A percentile compares a stretch with the other conserved stretches of the same genome.
These are phyloP conservation scores for Spermophilus dauricus DNA, from an alignment of 2,113 vertebrate genomes.

Conservation along the genomic window DNA sequence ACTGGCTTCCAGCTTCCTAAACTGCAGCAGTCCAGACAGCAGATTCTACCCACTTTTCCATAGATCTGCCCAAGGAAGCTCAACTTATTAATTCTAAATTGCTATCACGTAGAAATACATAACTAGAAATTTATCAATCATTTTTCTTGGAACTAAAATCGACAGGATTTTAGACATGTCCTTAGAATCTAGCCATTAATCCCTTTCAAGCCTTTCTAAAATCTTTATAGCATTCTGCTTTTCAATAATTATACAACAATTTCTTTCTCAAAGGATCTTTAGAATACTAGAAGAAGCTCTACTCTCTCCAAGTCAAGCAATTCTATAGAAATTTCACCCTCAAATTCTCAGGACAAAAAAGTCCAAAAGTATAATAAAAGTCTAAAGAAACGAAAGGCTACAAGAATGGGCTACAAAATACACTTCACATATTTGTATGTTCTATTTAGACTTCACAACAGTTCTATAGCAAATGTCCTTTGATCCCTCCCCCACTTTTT, in stretches of 20 bases:
- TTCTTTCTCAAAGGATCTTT: constrained; percentile 41
- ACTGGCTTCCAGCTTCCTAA: neutral
- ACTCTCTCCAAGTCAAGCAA: neutral
- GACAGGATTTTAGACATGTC: neutral
- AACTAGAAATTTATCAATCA: constrained; percentile 19
- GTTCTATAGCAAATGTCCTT: neutral
- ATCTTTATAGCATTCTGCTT: constrained; percentile 11
- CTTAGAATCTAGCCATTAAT: neutral
- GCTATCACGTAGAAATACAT: constrained; percentile 11
- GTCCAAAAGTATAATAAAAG: neutral
- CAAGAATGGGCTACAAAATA: constrained; percentile 9
- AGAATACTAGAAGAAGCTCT: neutral
- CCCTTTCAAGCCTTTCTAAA: constrained; percentile 35
- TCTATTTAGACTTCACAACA: neutral
- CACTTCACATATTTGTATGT: neutral
- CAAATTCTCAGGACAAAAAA: neutral
- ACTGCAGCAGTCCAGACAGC: neutral
- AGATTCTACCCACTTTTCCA: neutral
- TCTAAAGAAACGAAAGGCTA: neutral
- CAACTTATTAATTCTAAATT: neutral
- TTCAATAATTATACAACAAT: constrained; percentile 48
- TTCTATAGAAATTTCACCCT: constrained; percentile 4
- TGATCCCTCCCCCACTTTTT: neutral
- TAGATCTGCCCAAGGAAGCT: neutral
- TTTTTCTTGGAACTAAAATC: constrained; percentile 55